Evolutionary conservation across 2,113 vertebrate genomes (phyloP), one percentile per base, ranked within the genome.

Genomic region (Pteronura brasiliensis): DNA sequence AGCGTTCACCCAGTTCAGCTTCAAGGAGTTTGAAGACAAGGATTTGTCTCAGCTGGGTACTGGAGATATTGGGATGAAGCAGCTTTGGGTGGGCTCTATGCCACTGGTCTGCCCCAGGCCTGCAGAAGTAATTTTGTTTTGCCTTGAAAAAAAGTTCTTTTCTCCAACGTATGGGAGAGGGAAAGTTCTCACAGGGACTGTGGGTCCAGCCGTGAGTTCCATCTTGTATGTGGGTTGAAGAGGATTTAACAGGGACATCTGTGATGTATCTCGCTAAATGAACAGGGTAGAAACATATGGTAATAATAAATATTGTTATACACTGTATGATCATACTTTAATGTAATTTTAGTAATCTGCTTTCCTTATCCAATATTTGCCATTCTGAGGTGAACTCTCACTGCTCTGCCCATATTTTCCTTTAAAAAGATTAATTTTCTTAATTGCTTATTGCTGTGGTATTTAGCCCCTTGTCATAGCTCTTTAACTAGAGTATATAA

Each of bases 401-500:
- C n/a, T 92, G 39, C 52, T 91, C 47, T 72, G 20, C 0, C 1
- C 55, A 85, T 95, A 69, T 72, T 94, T 93, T 93, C 95, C 34
- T 89, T 79, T 63, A 42, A 93, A 96, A 52, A 84, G 15, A 82
- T 93, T 97, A 96, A 77, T 96, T 96, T 94, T 96, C 55, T 93
- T 93, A 93, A 86, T 87, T 89, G 77, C 31, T 92, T 67, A 88
- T 94, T 96, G 42, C 88, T 79, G 36, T 90, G 52, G 77, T 93
- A 89, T 82, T 97, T 97, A 95, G 80, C 17, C 57, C 82, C 55
- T 95, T 93, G 67, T 67, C 87, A 84, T 34, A 96, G 18, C 18
- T 85, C 39, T 95, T 96, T 96, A 90, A 94, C 87, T 95, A 71
- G 34, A 89, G 39, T 72, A 74, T 95, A 79, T 95, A 97, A 96